Conservation (phyloP, 2,888 invertebrate genomes). For the Zhuqinia jingwanae region DNA sequence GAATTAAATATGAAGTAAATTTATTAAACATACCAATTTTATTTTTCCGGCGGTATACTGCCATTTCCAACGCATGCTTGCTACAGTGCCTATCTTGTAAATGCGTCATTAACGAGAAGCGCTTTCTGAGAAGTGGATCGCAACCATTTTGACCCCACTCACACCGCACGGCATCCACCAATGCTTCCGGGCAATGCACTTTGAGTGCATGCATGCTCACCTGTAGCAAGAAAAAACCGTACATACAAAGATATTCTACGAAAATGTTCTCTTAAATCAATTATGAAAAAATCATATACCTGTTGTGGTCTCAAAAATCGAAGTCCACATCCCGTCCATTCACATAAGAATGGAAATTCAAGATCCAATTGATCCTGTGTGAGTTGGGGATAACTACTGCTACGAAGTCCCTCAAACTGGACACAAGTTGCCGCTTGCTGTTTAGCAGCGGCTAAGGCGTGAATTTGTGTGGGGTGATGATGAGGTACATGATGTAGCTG, state of each 20-base stretch:
- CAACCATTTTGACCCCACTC: constrained; percentile 90
- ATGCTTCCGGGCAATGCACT: constrained; percentile 88
- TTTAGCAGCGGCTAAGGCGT: constrained; percentile 22
- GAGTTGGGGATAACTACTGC: constrained; percentile 61
- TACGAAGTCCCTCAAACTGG: constrained; percentile 63
- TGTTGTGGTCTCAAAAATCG: constrained; percentile 76
- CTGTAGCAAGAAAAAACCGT: constrained; percentile 80
- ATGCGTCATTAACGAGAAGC: constrained; percentile 98
- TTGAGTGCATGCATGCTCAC: constrained; percentile 94
- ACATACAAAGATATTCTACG: constrained; percentile 45
- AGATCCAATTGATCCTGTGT: constrained; percentile 73
- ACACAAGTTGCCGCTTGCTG: neutral
- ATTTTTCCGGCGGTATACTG: constrained; percentile 77
- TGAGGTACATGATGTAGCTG: constrained; percentile 69
- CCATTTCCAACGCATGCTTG: constrained; percentile 78
- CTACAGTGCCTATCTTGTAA: constrained; percentile 95
- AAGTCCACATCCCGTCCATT: constrained; percentile 93
- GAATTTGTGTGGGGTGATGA: constrained; percentile 30
- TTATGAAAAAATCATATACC: constrained; percentile 54
- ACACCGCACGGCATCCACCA: constrained; percentile 89
- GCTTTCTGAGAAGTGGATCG: constrained; percentile 92
- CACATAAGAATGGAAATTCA: constrained; percentile 85
- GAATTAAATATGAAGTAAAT: no score
- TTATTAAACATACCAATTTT: constrained; percentile 79
- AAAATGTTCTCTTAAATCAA: neutral